A percentile compares a stretch with the other conserved stretches of the same genome.
Evolutionary conservation across 2,888 invertebrate genomes (phyloP).

Genomic region (Mimachlamys varia): DNA sequence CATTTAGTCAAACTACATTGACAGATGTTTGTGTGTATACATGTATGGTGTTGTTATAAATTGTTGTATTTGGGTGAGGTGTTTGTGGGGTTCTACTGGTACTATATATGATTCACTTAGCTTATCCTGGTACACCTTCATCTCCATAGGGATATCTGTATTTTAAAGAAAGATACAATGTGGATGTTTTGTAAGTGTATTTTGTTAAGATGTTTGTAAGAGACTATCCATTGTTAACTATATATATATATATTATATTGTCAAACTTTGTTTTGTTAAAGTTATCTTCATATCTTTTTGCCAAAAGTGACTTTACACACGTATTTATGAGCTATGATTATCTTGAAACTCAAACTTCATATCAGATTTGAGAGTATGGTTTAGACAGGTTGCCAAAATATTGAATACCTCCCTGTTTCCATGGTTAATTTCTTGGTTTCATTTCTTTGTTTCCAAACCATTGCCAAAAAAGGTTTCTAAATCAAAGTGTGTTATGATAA

Average conservation of each 20-base stretch:
- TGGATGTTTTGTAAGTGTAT: not conserved
- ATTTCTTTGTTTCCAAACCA: not conserved
- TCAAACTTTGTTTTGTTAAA: not conserved
- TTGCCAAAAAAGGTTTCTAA: not conserved
- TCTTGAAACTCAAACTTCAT: not conserved
- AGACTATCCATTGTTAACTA: not conserved
- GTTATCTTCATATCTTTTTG: not conserved
- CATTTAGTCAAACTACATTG: not conserved
- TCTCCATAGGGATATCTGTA: not conserved
- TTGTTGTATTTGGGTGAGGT: not conserved
- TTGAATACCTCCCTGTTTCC: conserved; percentile 18
- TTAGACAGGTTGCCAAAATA: not conserved
- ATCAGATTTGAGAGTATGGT: not conserved
- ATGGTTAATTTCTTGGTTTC: not conserved
- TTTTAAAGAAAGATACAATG: not conserved
- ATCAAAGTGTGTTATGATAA: not conserved
- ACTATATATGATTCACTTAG: not conserved
- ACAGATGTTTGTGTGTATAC: not conserved
- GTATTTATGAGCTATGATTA: not conserved
- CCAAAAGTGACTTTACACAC: conserved; percentile 24
- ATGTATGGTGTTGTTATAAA: not conserved
- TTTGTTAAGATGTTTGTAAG: not conserved
- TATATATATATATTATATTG: not conserved
- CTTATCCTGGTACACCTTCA: not conserved
- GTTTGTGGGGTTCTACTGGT: not conserved